Evolutionary conservation across 2,888 invertebrate species (phyloP).

Genomic region (Teinopalpus imperialis): DNA sequence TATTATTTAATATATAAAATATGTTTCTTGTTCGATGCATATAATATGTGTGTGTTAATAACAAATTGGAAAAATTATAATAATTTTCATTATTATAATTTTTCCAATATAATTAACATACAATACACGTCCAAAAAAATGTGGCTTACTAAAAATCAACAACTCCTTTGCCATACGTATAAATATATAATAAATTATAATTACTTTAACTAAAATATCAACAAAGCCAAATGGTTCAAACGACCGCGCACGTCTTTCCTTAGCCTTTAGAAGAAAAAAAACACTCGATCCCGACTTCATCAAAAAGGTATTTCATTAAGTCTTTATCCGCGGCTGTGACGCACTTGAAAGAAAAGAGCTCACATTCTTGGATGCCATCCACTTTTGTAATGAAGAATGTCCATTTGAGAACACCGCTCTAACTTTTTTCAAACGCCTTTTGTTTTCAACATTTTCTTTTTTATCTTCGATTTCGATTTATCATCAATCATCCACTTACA

Average conservation of each 20-base stretch:
- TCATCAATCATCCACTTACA: background rate
- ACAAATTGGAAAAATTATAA: no score
- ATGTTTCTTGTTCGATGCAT: no score
- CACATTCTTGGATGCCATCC: constrained; percentile 64
- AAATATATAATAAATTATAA: no score
- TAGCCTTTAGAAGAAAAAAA: constrained; percentile 35
- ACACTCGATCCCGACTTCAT: constrained; percentile 58
- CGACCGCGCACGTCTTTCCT: constrained; percentile 27
- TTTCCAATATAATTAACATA: no score
- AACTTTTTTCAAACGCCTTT: constrained; percentile 38
- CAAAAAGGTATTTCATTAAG: constrained; percentile 80
- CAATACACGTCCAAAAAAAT: no score
- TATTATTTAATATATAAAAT: no score
- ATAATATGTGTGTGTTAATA: no score
- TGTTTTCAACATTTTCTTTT: constrained; percentile 49
- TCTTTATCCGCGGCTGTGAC: constrained; percentile 50
- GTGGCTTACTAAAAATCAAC: no score
- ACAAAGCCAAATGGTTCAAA: background rate
- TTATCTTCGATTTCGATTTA: constrained; percentile 23
- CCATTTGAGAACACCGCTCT: constrained; percentile 59
- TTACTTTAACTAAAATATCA: constrained; percentile 3
- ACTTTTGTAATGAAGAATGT: constrained; percentile 77
- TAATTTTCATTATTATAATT: no score
- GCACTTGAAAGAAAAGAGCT: constrained; percentile 65
- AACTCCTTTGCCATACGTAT: no score